Percentiles rank a stretch among this genome's conserved stretches.
phyloP scores from a whole-genome alignment of 2,113 vertebrate species.

The Zosterops lateralis region DNA sequence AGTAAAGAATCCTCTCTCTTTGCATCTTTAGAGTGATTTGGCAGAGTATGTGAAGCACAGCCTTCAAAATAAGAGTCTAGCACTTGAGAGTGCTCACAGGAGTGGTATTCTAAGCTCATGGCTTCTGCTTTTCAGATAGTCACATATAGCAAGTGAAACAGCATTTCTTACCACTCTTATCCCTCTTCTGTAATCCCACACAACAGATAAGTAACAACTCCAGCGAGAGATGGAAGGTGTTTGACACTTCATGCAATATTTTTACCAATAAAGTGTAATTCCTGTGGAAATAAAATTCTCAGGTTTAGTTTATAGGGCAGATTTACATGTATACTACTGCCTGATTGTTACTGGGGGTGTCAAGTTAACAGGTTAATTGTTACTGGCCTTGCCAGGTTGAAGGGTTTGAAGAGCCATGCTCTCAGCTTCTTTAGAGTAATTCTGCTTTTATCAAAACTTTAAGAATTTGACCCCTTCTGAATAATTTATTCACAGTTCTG shows the following conservation, averaged over 20 bases:
- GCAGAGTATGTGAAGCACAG: background rate
- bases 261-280: background rate
- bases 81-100: background rate
- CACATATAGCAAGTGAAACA: background rate
- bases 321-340: background rate
- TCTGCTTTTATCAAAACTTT: background rate
- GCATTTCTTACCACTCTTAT: background rate
- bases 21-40: conserved; percentile 25
- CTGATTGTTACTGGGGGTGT: background rate
- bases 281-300: background rate
- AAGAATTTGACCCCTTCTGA: background rate
- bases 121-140: background rate
- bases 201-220: background rate
- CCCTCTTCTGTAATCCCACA: background rate
- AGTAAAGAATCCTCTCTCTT: conserved; percentile 34
- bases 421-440: background rate
- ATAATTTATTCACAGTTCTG: background rate
- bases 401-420: background rate
- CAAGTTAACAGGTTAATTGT: background rate
- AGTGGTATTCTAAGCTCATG: background rate
- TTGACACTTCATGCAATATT: background rate
- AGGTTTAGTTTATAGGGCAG: background rate
- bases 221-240: background rate
- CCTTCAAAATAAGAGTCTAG: conserved; percentile 55
- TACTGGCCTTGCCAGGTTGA: background rate